Evolutionary conservation across 2,888 invertebrate species (phyloP), one percentile per base, ranked within the genome.

Genomic region (Antitype chi): DNA sequence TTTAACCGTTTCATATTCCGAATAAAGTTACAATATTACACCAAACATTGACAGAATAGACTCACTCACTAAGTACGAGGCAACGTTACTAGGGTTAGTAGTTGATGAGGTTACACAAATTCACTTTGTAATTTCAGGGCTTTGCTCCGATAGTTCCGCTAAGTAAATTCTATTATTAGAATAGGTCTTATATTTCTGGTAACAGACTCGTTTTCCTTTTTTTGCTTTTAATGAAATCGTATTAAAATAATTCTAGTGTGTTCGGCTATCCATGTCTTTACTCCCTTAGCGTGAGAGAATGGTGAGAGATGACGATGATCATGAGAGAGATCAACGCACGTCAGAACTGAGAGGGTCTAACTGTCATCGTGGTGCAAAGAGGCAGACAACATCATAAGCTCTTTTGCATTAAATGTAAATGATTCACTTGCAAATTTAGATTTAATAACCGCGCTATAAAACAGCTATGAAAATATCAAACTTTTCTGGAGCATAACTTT

Each of bases 11-110:
- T 70, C 38, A 32, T 81, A 72, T 32, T 53, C 32, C 60, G 38
- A 62, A 69, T 20, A 57, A 25, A 64, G 57, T 85, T 81, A 57
- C 25, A 23, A 70, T 5, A 38, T 62, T 76, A 60, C 67, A 62
- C 55, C 32, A 55, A 85, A 73, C 49, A 80, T 64, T 84, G 85
- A 66, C 23, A 84, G 38, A 66, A 71, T 20, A 84, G 49, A 63
- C 25, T 60, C 25, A 62, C 57, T 57, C n/a, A 8, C 20, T 49
- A 25, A 49, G 32, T 57, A 20, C 9, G 15, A 63, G n/a, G 17
- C 28, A 57, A 70, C 62, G 28, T 80, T 80, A 32, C 59, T 59
- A 32, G 32, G 8, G 17, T 57, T 8, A n/a, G 43, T 62, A 17
- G 32, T 55, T 55, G 20, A 47, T 60, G 43, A 49, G 43, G 59